These are phyloP conservation scores for Blera fallax DNA, from an alignment of 2,888 invertebrate genomes.

Conservation along the genomic window DNA sequence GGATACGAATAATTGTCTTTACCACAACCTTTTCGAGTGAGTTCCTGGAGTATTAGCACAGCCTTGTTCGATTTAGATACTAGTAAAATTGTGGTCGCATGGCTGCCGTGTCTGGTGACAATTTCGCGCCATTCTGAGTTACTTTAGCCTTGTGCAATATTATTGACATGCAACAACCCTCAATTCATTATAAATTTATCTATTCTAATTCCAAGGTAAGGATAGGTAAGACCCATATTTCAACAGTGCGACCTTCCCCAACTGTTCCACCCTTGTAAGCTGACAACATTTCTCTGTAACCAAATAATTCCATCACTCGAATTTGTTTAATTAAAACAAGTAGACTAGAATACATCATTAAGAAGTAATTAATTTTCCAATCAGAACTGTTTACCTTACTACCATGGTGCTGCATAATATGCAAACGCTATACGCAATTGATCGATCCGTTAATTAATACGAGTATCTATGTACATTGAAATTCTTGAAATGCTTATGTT, in stretches of 20 bases:
- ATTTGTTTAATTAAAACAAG: constrained; percentile 6
- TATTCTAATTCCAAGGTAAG: not conserved
- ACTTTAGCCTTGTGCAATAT: not conserved
- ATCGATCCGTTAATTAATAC: constrained; percentile 29
- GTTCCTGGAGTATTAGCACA: not conserved
- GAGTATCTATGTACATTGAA: not conserved
- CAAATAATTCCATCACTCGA: not conserved
- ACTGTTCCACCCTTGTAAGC: not conserved
- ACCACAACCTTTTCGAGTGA: no score
- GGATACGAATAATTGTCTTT: no score
- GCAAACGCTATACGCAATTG: not conserved
- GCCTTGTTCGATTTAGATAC: not conserved
- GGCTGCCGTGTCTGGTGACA: not conserved
- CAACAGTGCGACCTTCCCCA: not conserved
- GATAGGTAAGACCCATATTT: not conserved
- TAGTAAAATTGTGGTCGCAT: not conserved
- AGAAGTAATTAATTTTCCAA: constrained; percentile 12
- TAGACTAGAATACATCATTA: not conserved
- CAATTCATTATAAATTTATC: not conserved
- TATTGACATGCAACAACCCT: not conserved
- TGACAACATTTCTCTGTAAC: not conserved
- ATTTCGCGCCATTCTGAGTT: not conserved
- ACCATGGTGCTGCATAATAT: not conserved
- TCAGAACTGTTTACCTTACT: constrained; percentile 3
- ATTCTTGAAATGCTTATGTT: not conserved